These are phyloP conservation scores for Brienomyrus brachyistius DNA, from an alignment of 2,113 vertebrate species.

Conservation along the genomic window DNA sequence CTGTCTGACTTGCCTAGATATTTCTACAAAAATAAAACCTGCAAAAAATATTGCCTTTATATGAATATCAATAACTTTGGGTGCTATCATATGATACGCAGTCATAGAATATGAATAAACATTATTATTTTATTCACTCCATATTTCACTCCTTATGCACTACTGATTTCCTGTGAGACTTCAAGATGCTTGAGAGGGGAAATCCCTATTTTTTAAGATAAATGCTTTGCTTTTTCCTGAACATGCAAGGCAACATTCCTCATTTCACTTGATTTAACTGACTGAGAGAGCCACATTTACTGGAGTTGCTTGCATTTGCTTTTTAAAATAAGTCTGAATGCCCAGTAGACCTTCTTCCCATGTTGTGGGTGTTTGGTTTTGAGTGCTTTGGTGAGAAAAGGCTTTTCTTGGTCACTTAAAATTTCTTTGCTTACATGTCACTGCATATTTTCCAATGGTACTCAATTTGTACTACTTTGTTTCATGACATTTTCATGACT, in stretches of 20 bases:
- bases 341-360: background rate
- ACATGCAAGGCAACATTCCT: background rate
- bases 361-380: background rate
- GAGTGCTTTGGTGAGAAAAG: background rate
- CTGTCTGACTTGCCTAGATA: background rate
- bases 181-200: background rate
- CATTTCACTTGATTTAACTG: background rate
- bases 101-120: background rate
- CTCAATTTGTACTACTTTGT: no score
- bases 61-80: background rate
- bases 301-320: background rate
- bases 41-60: background rate
- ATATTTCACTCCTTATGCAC: background rate
- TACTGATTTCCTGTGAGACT: background rate
- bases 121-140: background rate
- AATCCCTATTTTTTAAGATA: background rate
- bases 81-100: background rate
- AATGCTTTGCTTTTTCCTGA: background rate
- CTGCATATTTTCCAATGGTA: background rate
- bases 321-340: background rate
- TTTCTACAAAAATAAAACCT: background rate
- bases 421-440: background rate
- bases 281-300: background rate
- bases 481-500: no score
- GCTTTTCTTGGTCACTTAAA: background rate